Conservation (phyloP, 2,113 vertebrate genomes). For the Psittacara wagleri region DNA sequence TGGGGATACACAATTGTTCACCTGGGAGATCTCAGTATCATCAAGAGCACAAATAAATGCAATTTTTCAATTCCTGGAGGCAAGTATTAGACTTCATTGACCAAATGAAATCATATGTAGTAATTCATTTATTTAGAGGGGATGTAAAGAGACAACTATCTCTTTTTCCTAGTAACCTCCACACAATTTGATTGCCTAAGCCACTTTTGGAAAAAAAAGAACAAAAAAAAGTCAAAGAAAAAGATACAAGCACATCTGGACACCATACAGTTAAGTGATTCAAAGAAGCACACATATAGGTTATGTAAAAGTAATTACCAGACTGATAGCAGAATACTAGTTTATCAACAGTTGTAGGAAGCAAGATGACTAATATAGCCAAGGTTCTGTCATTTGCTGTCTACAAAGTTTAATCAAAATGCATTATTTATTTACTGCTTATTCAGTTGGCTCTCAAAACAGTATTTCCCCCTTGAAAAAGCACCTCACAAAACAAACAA, state of each 20-base stretch:
- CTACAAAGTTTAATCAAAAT: neutral
- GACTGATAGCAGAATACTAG: neutral
- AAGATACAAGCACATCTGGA: neutral
- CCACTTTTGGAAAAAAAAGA: neutral
- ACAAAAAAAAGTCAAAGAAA: neutral
- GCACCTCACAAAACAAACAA: neutral
- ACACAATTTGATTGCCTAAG: neutral
- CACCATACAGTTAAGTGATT: neutral
- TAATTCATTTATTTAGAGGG: neutral
- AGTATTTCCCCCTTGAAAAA: neutral
- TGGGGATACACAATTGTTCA: neutral
- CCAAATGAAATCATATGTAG: neutral
- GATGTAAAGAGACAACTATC: neutral
- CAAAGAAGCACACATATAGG: neutral
- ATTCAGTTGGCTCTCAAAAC: neutral
- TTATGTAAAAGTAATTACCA: neutral
- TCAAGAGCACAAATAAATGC: slow-evolving; percentile 8
- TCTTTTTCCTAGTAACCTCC: neutral
- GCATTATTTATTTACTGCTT: neutral
- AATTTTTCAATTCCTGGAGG: slow-evolving; percentile 40
- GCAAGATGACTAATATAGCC: neutral
- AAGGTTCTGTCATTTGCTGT: neutral
- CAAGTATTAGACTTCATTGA: slow-evolving; percentile 42
- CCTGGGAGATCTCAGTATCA: neutral
- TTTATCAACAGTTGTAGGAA: neutral